These are phyloP conservation scores for Epinephelus awoara DNA, from an alignment of 2,797 vertebrate species.

Conservation along the genomic window DNA sequence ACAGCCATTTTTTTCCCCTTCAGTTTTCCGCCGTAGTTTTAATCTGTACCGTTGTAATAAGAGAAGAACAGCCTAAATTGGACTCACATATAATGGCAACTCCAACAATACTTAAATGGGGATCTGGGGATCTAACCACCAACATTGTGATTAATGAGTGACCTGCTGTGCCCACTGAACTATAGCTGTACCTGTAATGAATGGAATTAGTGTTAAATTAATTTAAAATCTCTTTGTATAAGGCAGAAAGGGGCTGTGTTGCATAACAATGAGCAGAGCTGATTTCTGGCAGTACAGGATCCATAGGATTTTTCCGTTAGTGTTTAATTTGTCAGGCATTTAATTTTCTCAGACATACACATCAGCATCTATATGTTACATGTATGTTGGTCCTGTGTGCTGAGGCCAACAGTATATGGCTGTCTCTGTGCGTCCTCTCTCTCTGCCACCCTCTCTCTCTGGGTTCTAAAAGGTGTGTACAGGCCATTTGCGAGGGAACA, in stretches of 20 bases:
- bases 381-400: background rate
- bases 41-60: background rate
- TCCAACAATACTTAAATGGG: background rate
- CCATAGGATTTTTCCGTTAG: background rate
- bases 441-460: conserved; percentile 9
- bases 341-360: background rate
- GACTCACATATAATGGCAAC: background rate
- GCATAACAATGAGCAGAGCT: background rate
- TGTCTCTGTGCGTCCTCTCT: conserved; percentile 28
- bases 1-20: background rate
- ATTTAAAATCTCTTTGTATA: background rate
- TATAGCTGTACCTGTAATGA: background rate
- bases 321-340: background rate
- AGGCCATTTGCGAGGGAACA: conserved; percentile 75
- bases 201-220: background rate
- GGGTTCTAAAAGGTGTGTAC: conserved; percentile 62
- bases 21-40: background rate
- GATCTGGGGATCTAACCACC: background rate
- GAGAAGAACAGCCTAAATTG: background rate
- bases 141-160: background rate
- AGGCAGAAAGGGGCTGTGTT: background rate
- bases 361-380: background rate
- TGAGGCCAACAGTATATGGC: background rate
- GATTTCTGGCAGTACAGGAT: background rate
- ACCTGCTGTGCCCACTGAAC: background rate